Evolutionary conservation across 2,888 invertebrate genomes (phyloP).

Genomic region (Pseudococcus longispinus): DNA sequence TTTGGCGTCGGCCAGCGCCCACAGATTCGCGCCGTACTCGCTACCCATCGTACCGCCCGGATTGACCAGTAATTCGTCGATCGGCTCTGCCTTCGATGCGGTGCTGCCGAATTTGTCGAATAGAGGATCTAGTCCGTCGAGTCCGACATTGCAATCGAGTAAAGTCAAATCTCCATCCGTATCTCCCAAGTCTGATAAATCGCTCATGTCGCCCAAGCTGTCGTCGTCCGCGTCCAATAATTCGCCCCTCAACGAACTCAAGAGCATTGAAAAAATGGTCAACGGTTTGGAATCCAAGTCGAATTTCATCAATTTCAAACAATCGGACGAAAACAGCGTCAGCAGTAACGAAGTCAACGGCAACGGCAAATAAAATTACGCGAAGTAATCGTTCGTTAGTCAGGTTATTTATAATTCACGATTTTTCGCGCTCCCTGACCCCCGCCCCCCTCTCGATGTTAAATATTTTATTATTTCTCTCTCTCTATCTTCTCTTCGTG

Average conservation of each 20-base stretch:
- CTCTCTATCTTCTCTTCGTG: slow-evolving; percentile 23
- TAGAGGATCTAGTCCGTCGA: slow-evolving; percentile 60
- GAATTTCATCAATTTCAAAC: slow-evolving; percentile 13
- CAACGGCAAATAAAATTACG: slow-evolving; percentile 39
- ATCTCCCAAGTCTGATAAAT: slow-evolving; percentile 57
- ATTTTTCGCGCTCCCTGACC: background rate
- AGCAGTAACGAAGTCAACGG: slow-evolving; percentile 49
- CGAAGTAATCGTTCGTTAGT: slow-evolving; percentile 16
- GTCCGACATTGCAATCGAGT: slow-evolving; percentile 58
- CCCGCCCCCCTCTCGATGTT: background rate
- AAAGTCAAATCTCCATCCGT: slow-evolving; percentile 48
- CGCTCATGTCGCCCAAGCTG: slow-evolving; percentile 55
- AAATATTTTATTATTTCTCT: slow-evolving; percentile 7
- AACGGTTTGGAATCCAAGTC: slow-evolving; percentile 84
- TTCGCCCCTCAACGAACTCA: slow-evolving; percentile 75
- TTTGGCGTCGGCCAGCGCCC: slow-evolving; percentile 70
- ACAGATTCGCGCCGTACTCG: slow-evolving; percentile 89
- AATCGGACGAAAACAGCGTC: slow-evolving; percentile 44
- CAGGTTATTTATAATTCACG: slow-evolving; percentile 22
- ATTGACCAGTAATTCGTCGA: slow-evolving; percentile 64
- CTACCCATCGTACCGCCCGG: slow-evolving; percentile 66
- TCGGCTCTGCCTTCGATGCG: slow-evolving; percentile 87
- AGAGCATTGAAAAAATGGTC: slow-evolving; percentile 97
- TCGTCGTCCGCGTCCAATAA: slow-evolving; percentile 62
- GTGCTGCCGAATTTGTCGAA: slow-evolving; percentile 76